Evolutionary conservation across 1,140 invertebrate genomes (phyloP).

Genomic region (Steinernema feltiae): DNA sequence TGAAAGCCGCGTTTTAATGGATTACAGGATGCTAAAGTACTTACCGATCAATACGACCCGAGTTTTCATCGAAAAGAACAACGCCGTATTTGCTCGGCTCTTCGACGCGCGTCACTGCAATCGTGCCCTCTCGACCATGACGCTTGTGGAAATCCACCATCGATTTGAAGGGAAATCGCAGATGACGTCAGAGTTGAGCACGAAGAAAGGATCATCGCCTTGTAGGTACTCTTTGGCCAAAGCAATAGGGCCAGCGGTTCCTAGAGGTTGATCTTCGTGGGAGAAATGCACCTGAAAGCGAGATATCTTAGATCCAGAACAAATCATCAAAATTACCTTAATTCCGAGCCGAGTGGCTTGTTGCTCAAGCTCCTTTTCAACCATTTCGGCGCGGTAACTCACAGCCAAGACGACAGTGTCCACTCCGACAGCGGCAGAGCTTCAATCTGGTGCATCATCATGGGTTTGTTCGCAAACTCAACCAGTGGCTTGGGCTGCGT

Average conservation of each 20-base stretch:
- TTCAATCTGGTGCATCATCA: too few species aligned
- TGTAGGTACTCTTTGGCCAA: slow-evolving; percentile 73
- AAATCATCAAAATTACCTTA: slow-evolving; percentile 38
- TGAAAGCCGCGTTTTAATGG: neutral
- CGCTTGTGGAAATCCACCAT: slow-evolving; percentile 83
- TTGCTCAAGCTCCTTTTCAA: slow-evolving; percentile 82
- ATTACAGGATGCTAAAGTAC: neutral
- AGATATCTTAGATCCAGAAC: slow-evolving; percentile 73
- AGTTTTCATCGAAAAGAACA: slow-evolving; percentile 71
- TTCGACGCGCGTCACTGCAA: too few species aligned
- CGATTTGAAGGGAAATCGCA: too few species aligned
- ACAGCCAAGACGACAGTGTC: slow-evolving; percentile 85
- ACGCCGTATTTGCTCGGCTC: too few species aligned
- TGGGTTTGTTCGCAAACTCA: too few species aligned
- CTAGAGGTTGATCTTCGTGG: slow-evolving; percentile 87
- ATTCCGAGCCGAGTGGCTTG: slow-evolving; percentile 71
- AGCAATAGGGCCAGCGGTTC: slow-evolving; percentile 97
- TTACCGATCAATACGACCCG: slow-evolving; percentile 72
- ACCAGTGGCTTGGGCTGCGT: too few species aligned
- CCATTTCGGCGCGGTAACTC: slow-evolving; percentile 92
- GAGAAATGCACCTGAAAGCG: too few species aligned
- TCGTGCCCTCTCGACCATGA: slow-evolving; percentile 95
- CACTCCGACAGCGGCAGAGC: slow-evolving; percentile 72
- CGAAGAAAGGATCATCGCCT: too few species aligned
- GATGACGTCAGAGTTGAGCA: too few species aligned